These are phyloP conservation scores for Rhimphoctona megacephalus DNA, from an alignment of 2,888 invertebrate genomes.

Conservation along the genomic window DNA sequence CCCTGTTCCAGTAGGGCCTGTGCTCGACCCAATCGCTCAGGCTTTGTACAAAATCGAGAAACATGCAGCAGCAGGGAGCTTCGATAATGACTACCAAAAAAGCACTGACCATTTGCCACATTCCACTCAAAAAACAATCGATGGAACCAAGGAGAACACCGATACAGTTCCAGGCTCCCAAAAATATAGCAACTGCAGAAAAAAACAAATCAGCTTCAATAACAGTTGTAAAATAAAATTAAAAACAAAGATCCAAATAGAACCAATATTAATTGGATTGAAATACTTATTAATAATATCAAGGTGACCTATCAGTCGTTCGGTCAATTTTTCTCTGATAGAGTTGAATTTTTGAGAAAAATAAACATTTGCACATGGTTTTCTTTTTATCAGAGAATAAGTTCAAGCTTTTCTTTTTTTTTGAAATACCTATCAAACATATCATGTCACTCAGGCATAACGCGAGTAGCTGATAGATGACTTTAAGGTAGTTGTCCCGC, in stretches of 20 bases:
- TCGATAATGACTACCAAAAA: slow-evolving; percentile 95
- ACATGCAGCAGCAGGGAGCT: slow-evolving; percentile 98
- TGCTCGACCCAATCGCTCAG: slow-evolving; percentile 93
- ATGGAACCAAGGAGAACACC: slow-evolving; percentile 88
- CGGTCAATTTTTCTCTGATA: too few relatives aligned
- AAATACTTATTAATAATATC: too few relatives aligned
- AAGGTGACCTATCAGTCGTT: too few relatives aligned
- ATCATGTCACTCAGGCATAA: too few relatives aligned
- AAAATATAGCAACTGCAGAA: slow-evolving; percentile 92
- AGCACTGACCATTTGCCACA: slow-evolving; percentile 95
- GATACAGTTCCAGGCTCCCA: slow-evolving; percentile 92
- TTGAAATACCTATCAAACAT: too few relatives aligned
- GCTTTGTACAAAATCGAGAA: slow-evolving; percentile 96
- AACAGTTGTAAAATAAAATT: neutral
- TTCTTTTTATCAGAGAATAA: too few relatives aligned
- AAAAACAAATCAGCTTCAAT: slow-evolving; percentile 27
- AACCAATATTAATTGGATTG: neutral
- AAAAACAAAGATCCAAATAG: neutral
- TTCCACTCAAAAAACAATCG: slow-evolving; percentile 90
- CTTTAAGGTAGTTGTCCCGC: too few relatives aligned
- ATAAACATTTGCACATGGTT: too few relatives aligned
- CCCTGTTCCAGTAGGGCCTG: slow-evolving; percentile 96
- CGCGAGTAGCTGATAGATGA: too few relatives aligned
- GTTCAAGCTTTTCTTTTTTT: too few relatives aligned
- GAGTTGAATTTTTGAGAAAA: too few relatives aligned